phyloP scores from a whole-genome alignment of 2,888 invertebrate genomes.

The Crematogaster levior region DNA sequence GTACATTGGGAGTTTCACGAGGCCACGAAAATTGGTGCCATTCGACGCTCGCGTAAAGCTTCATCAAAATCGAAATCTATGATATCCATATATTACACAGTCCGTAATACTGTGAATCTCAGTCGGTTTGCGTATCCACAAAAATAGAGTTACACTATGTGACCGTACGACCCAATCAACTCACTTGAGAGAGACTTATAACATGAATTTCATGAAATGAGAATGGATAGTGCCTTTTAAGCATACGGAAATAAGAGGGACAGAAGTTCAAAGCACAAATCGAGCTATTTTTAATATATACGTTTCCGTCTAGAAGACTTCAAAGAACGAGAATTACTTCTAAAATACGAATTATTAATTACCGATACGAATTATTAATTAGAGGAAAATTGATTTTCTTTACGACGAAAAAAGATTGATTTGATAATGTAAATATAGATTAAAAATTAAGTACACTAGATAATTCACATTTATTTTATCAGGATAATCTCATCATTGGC shows the following conservation, averaged over 20 bases:
- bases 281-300: conserved; percentile 5
- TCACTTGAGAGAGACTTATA: conserved; percentile 67
- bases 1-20: conserved; percentile 72
- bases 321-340: not conserved
- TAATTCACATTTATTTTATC: conserved; percentile 9
- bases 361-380: conserved; percentile 12
- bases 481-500: not conserved
- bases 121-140: conserved; percentile 57
- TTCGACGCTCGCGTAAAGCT: conserved; percentile 67
- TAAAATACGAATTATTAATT: conserved; percentile 5
- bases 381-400: conserved; percentile 15
- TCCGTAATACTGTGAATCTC: conserved; percentile 64
- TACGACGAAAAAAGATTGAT: not conserved
- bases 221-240: conserved; percentile 50
- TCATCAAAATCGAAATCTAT: conserved; percentile 74
- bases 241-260: conserved; percentile 17
- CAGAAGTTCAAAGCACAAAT: conserved; percentile 36
- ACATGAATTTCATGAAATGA: conserved; percentile 66
- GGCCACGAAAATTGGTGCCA: conserved; percentile 72
- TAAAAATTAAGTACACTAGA: not conserved
- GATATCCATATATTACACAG: conserved; percentile 62
- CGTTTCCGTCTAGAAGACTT: too few species aligned
- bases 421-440: not conserved
- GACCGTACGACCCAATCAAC: conserved; percentile 68
- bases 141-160: conserved; percentile 68